Percentiles rank a stretch among this genome's conserved stretches.
Conservation (phyloP, 2,113 vertebrate species). For the Saccopteryx leptura region DNA sequence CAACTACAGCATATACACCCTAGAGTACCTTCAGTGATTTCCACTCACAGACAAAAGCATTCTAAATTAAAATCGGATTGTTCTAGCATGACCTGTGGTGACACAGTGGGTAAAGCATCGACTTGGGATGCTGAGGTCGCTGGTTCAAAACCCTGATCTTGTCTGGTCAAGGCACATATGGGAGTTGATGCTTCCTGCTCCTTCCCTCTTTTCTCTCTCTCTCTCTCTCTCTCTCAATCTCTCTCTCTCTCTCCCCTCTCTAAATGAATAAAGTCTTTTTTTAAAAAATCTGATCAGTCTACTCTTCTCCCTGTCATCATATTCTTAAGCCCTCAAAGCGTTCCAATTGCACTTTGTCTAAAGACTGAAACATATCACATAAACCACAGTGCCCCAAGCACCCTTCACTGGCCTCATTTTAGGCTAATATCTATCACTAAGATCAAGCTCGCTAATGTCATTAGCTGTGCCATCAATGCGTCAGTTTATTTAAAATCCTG, state of each 20-base stretch:
- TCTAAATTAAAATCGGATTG: background rate
- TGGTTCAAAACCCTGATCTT: too few relatives aligned
- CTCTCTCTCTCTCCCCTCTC: too few relatives aligned
- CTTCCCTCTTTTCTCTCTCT: too few relatives aligned
- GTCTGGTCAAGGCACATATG: too few relatives aligned
- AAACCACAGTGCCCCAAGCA: rapidly evolving
- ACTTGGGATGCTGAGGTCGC: too few relatives aligned
- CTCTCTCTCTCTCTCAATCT: too few relatives aligned
- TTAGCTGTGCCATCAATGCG: background rate
- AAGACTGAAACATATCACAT: background rate
- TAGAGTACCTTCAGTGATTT: background rate
- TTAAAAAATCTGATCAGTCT: too few relatives aligned
- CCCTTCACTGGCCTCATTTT: background rate
- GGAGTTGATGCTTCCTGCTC: too few relatives aligned
- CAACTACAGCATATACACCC: background rate
- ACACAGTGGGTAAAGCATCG: too few relatives aligned
- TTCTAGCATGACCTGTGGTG: background rate
- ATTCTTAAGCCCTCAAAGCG: background rate
- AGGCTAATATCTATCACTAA: background rate
- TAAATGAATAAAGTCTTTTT: too few relatives aligned
- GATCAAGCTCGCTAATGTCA: background rate
- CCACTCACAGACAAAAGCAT: background rate
- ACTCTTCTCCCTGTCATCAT: too few relatives aligned
- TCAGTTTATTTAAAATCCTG: background rate
- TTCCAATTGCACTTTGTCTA: background rate